Base-by-base conservation (phyloP, 2,113 vertebrate genomes). In the Albula goreensis region DNA sequence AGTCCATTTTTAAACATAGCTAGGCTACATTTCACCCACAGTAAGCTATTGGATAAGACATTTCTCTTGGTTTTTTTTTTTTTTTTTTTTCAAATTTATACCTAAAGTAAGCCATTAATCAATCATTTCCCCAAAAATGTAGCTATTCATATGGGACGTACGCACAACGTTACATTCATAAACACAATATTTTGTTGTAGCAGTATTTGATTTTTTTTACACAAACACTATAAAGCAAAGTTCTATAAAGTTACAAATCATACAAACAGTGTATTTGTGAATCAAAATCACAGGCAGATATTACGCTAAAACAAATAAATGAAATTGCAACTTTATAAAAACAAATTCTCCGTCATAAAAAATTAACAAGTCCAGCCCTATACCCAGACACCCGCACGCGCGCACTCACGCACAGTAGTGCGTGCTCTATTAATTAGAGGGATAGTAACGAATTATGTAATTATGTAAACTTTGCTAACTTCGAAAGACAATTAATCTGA, bases 231-330 rank as follows among this genome's bases (percentile, higher is more conserved):
- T n/a, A 88, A 83, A 85, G 57, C 5, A 89, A 84, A 88, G 89
- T 50, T 90, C 92, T 93, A 93, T 78, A 94, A 93, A 93, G 86
- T 90, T 95, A 93, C 91, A 96, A 96, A 95, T 87, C 88, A 92
- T 95, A 94, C 93, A 96, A 95, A 95, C 93, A 94, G 91, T 86
- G 91, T 90, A 92, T 90, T 88, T 91, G 90, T 90, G 89, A 91
- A 22, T 19, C 6, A 78, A 82, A 86, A 82, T 50, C n/a, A 41
- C 91, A 92, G 91, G 70, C 87, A 82, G 87, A 93, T 86, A 84
- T 91, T 90, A 93, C 92, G 89, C 82, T 90, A 89, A 87, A 92
- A 90, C 80, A 82, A 57, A 81, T 84, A 85, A 91, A 89, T 86
- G 88, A 86, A 85, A 89, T 85, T 91, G 87, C 89, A 91, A 25